A percentile compares a stretch with the other conserved stretches of the same genome.
Conservation (phyloP, 2,797 vertebrate genomes). For the Hyperoplus immaculatus region DNA sequence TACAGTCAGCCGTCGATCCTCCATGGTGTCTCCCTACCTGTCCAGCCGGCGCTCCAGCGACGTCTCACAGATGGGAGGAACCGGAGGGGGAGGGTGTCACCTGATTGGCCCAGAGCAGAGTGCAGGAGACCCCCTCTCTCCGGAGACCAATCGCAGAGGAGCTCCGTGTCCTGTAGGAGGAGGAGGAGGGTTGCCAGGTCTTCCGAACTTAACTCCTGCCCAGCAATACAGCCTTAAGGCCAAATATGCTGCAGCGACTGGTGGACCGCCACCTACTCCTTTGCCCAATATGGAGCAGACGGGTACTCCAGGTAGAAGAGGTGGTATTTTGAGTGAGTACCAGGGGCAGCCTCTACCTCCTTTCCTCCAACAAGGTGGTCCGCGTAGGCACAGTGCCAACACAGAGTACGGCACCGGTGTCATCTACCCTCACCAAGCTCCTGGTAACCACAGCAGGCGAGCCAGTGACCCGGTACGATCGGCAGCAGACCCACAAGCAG, state of each 20-base stretch:
- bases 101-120: slow-evolving; percentile 77
- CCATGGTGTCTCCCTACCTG: slow-evolving; percentile 91
- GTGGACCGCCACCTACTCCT: slow-evolving; percentile 90
- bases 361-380: slow-evolving; percentile 81
- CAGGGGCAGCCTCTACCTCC: slow-evolving; percentile 79
- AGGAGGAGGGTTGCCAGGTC: slow-evolving; percentile 84
- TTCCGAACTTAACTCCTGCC: slow-evolving; percentile 90
- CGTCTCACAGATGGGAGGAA: slow-evolving; percentile 82
- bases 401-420: slow-evolving; percentile 88
- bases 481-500: slow-evolving; percentile 76
- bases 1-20: slow-evolving; percentile 95
- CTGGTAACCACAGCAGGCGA: slow-evolving; percentile 84
- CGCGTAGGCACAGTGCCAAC: slow-evolving; percentile 88
- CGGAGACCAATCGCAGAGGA: slow-evolving; percentile 83
- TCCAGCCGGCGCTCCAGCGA: slow-evolving; percentile 90
- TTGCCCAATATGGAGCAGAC: slow-evolving; percentile 88
- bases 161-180: slow-evolving; percentile 75
- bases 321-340: slow-evolving; percentile 82
- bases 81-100: slow-evolving; percentile 72
- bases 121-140: slow-evolving; percentile 82
- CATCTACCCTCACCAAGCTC: slow-evolving; percentile 85
- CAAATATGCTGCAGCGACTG: slow-evolving; percentile 93
- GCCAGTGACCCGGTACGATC: slow-evolving; percentile 85
- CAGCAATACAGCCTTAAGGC: slow-evolving; percentile 95
- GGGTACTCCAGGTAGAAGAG: slow-evolving; percentile 65